phyloP scores from a whole-genome alignment of 2,797 vertebrate genomes.

The Eulemur mongoz region DNA sequence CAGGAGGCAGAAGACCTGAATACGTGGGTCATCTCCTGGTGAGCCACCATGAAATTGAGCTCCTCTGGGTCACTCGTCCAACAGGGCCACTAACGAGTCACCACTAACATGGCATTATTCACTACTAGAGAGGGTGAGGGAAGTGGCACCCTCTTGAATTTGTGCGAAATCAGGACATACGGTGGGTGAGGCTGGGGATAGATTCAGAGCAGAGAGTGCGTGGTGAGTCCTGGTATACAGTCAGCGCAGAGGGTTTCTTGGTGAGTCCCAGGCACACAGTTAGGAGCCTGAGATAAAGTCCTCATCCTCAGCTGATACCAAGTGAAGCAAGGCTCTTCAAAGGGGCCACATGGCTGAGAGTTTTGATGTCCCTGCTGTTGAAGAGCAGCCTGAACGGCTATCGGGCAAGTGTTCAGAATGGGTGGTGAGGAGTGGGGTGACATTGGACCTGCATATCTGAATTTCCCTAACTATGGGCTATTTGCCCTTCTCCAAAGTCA shows the following conservation, averaged over 20 bases:
- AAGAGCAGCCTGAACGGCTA: conserved; percentile 84
- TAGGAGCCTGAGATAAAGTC: conserved; percentile 90
- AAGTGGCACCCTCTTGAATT: neutral
- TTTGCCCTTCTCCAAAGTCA: neutral
- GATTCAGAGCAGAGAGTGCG: neutral
- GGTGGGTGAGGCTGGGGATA: neutral
- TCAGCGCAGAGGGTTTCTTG: no score
- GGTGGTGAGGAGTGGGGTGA: neutral
- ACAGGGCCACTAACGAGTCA: neutral
- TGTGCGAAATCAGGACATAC: neutral
- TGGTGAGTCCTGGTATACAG: neutral
- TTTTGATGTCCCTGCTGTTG: conserved; percentile 88
- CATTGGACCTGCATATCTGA: neutral
- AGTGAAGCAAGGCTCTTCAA: conserved; percentile 85
- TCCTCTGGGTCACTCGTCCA: neutral
- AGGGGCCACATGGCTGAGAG: conserved; percentile 87
- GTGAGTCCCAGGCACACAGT: no score
- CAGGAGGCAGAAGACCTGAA: neutral
- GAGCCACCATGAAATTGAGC: neutral
- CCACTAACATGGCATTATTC: neutral
- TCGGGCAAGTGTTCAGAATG: neutral
- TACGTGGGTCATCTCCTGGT: neutral
- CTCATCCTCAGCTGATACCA: conserved; percentile 88
- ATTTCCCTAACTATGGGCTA: neutral
- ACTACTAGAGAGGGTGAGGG: neutral